Evolutionary conservation across 2,888 invertebrate genomes (phyloP), one percentile per base, ranked within the genome.

Genomic region (Bellardia pandia): DNA sequence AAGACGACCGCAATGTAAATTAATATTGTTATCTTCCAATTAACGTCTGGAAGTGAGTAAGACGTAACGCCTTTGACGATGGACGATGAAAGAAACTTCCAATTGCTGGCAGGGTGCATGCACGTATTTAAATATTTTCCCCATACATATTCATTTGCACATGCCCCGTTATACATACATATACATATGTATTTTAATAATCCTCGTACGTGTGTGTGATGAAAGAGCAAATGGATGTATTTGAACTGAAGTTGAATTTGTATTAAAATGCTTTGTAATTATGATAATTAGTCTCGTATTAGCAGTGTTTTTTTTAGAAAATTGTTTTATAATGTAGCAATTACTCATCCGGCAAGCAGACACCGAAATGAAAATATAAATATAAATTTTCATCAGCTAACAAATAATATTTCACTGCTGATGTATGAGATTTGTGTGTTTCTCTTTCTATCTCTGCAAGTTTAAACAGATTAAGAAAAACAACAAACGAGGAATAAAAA

Each of bases 241-340:
- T 72, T 56, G 56, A 58, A 58, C 23, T 72, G 3, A 40, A 58
- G 13, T 58, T 72, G 23, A 58, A 58, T 58, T 58, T 23, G 23
- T 23, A 58, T 58, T 11, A 72, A 42, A 72, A 72, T 58, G 58
- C 56, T 58, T 72, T 58, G 42, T 42, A 72, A 58, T 72, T 72
- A 42, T 40, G 30, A 72, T 72, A 72, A 72, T 72, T 72, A 58
- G 72, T 72, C 56, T 72, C 56, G 56, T 72, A 72, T 72, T 72
- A 72, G 56, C 56, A 42, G 16, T 42, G 42, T 14, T 56, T 71
- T 58, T 58, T 58, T 56, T 37, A 7, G 14, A 23, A 72, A 72
- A 58, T 42, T 40, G 14, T 58, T 58, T 56, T 72, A 42, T 42
- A 58, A 72, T 58, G 56, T 42, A 33, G 72, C 56, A 58, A 72